These are phyloP conservation scores for Neosalanx taihuensis DNA, from an alignment of 2,797 vertebrate species.

Conservation along the genomic window DNA sequence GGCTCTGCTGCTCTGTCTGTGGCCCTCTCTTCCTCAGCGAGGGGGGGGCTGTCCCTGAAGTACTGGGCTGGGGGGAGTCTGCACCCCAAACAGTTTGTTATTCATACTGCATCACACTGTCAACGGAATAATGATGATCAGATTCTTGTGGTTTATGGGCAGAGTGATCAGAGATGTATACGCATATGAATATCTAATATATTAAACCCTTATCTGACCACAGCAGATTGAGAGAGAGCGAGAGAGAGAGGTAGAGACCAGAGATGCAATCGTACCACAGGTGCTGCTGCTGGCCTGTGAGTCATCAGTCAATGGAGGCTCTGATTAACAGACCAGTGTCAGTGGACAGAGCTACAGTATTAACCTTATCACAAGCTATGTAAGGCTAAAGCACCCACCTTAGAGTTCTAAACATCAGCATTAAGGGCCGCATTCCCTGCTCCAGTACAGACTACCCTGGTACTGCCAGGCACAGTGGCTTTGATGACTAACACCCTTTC, in stretches of 20 bases:
- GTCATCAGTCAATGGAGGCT: conserved; percentile 75
- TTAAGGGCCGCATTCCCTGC: no score
- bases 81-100: not conserved
- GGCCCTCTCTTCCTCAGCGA: conserved; percentile 74
- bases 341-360: no score
- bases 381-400: no score
- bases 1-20: conserved; percentile 61
- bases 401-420: no score
- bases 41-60: conserved; percentile 49
- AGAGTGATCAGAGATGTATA: no score
- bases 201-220: no score
- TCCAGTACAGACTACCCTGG: not conserved
- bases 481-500: not conserved
- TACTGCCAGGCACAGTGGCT: not conserved
- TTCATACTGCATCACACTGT: not conserved
- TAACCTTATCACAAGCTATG: no score
- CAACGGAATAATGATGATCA: no score
- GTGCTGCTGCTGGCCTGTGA: conserved; percentile 72
- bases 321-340: conserved; percentile 58
- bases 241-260: not conserved
- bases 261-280: conserved; percentile 47
- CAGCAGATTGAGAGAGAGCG: no score
- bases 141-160: no score
- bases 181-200: no score
- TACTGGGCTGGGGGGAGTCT: conserved; percentile 21